Evolutionary conservation across 2,797 vertebrate species (phyloP), one percentile per base, ranked within the genome.

Genomic region (Darevskia nairensis): DNA sequence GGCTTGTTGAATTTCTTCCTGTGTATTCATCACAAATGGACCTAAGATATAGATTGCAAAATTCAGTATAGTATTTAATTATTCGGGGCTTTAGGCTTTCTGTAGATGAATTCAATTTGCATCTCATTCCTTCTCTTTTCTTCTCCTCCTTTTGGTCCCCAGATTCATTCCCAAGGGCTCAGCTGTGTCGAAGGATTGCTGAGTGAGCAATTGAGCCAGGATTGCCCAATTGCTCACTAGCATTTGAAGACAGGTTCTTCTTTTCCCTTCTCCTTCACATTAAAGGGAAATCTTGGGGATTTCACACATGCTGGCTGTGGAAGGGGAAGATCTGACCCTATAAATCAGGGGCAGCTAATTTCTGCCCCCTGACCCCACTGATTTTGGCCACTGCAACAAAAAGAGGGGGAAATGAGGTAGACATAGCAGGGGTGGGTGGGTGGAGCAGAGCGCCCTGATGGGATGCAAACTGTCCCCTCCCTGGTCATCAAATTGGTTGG

Each of bases 21-120:
- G 94, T 87, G 97, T 97, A 92, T 95, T 98, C 97, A 98, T 98
- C 83, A 98, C 97, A 95, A 98, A 98, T 0, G 92, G 96, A 94
- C 97, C 96, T 97, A 93, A 32, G 82, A 90, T 50, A 92, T 61
- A 94, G 50, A 1, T 44, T 75, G 74, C 88, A 86, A 41, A 81
- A 90, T 89, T 35, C 32, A 35, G 59, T 84, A 64, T 84, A 82
- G 90, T 27, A 50, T 0, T 23, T 25, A 0, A 10, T 82, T 75
- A 21, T 2, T 80, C 85, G 82, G 81, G 19, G 80, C 3, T 11
- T 69, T 92, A 83, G 19, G 19, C 9, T 89, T 91, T 89, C 83
- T 41, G 23, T 13, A 29, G 6, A 82, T 80, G 9, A 64, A 88
- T 86, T 83, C 44, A 90, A 8, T 86, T 85, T 85, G 17, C 1